phyloP scores from a whole-genome alignment of 2,113 vertebrate species.

The Loxodonta africana region DNA sequence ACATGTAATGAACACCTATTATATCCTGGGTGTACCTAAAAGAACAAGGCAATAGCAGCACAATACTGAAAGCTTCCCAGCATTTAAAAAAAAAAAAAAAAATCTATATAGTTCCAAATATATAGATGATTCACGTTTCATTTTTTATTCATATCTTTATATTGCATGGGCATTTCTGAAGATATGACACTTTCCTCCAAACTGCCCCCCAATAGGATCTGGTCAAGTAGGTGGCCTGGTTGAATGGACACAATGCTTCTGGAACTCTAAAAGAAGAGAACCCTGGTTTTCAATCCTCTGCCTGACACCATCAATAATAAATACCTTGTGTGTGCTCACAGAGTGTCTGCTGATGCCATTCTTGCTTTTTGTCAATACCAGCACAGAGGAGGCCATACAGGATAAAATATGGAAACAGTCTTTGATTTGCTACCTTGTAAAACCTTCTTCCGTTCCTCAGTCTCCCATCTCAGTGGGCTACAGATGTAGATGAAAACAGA shows the following conservation, averaged over 20 bases:
- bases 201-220: background rate
- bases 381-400: background rate
- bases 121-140: background rate
- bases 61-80: background rate
- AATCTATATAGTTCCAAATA: conserved; percentile 2
- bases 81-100: no score
- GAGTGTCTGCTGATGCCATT: background rate
- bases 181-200: background rate
- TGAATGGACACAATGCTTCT: background rate
- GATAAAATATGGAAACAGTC: background rate
- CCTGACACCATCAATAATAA: no score
- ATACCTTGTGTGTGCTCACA: background rate
- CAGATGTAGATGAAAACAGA: background rate
- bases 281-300: background rate
- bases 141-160: conserved; percentile 14
- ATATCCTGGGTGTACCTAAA: background rate
- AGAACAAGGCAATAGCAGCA: background rate
- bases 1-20: background rate
- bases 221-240: background rate
- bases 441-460: conserved; percentile 30
- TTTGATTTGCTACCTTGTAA: background rate
- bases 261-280: background rate
- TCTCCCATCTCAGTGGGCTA: background rate
- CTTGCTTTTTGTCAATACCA: background rate
- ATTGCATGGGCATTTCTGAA: background rate